Percentiles rank a stretch among this genome's conserved stretches.
Conservation (phyloP, 1,140 invertebrate genomes). For the Gonatopus flavifemur region DNA sequence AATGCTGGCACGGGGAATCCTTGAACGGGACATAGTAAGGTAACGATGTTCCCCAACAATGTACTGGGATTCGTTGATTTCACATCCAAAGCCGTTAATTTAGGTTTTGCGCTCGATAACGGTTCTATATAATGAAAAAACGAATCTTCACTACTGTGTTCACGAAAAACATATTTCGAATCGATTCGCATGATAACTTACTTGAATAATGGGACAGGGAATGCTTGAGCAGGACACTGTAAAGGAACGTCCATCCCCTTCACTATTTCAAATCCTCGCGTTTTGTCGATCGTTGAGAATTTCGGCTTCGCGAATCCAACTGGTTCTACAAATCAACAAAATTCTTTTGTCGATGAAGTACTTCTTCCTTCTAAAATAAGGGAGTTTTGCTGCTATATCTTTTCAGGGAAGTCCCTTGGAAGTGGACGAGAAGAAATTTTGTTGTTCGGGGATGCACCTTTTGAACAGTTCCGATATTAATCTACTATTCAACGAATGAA, state of each 20-base stretch:
- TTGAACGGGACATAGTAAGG: constrained; percentile 66
- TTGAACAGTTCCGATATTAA: no score
- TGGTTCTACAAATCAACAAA: constrained; percentile 61
- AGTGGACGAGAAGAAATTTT: no score
- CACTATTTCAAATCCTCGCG: constrained; percentile 49
- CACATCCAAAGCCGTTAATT: constrained; percentile 57
- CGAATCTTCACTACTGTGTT: not conserved
- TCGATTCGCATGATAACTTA: no score
- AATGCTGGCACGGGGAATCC: constrained; percentile 67
- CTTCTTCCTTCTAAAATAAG: no score
- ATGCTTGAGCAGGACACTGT: constrained; percentile 63
- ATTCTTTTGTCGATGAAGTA: no score
- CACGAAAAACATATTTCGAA: no score
- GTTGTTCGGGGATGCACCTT: no score
- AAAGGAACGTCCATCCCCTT: constrained; percentile 47
- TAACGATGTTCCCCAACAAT: constrained; percentile 36
- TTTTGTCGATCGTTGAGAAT: constrained; percentile 57
- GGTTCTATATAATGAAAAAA: constrained; percentile 52
- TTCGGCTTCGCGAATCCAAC: constrained; percentile 61
- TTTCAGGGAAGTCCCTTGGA: no score
- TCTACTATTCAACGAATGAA: no score
- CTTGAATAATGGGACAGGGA: constrained; percentile 65
- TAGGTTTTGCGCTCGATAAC: constrained; percentile 59
- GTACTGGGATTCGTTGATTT: constrained; percentile 50
- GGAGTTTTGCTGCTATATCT: no score